Evolutionary conservation across 2,797 vertebrate species (phyloP).

Genomic region (Serranus cabrilla): DNA sequence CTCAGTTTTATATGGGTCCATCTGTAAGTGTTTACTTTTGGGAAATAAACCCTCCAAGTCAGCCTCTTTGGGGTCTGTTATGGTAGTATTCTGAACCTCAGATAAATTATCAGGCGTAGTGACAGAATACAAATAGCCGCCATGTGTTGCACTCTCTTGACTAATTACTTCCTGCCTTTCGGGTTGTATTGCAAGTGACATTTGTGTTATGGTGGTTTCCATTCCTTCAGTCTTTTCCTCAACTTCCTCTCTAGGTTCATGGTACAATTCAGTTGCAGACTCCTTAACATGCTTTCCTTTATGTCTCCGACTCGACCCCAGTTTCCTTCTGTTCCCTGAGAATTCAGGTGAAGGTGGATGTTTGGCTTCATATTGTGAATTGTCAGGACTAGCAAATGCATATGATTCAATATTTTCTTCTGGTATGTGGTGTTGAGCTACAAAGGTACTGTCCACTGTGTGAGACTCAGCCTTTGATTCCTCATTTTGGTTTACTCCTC

Average conservation of each 20-base stretch:
- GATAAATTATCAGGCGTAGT: neutral
- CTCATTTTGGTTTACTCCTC: constrained; percentile 30
- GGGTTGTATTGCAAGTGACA: constrained; percentile 2
- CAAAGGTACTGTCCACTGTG: neutral
- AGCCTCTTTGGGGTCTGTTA: neutral
- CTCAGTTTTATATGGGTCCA: constrained; percentile 1
- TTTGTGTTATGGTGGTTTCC: constrained; percentile 13
- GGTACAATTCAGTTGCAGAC: constrained; percentile 19
- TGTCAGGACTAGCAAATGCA: constrained; percentile 11
- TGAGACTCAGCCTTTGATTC: neutral
- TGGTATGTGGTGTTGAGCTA: neutral
- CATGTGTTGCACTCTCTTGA: constrained; percentile 1
- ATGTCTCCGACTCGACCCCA: constrained; percentile 76
- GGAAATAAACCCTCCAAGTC: constrained; percentile 18
- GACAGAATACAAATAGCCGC: neutral
- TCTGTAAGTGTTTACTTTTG: constrained; percentile 7
- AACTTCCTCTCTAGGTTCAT: constrained; percentile 51
- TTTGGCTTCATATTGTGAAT: constrained; percentile 35
- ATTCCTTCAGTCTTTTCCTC: constrained; percentile 7
- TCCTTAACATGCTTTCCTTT: constrained; percentile 44
- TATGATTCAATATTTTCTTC: constrained; percentile 23
- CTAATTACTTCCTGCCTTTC: constrained; percentile 29
- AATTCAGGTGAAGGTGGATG: constrained; percentile 25
- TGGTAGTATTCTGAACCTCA: neutral
- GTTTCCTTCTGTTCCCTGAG: constrained; percentile 70